phyloP scores from a whole-genome alignment of 2,888 invertebrate species.

The Tenthredo distinguenda region DNA sequence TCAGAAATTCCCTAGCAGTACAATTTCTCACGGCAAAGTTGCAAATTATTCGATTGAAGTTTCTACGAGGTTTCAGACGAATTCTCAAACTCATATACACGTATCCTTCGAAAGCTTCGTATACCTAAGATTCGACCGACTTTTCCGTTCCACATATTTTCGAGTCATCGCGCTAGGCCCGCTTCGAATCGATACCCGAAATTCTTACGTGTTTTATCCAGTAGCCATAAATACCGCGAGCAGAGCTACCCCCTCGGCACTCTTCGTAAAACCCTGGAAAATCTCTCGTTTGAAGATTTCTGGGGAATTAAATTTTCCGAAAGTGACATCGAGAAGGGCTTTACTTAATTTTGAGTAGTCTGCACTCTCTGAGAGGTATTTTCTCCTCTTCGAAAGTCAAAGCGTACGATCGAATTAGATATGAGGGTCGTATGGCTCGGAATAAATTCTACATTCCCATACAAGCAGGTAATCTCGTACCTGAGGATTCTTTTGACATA shows the following conservation, averaged over 20 bases:
- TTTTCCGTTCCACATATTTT: no score
- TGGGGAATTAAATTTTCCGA: not conserved
- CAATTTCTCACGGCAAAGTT: no score
- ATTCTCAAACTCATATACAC: no score
- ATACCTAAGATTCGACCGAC: no score
- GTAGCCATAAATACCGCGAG: not conserved
- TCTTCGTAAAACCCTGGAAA: not conserved
- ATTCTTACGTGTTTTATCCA: not conserved
- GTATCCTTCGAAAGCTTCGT: no score
- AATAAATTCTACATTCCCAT: no score
- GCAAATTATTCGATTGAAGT: no score
- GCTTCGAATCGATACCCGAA: not conserved
- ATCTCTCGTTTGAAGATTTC: not conserved
- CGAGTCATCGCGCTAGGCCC: not conserved
- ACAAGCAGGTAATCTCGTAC: no score
- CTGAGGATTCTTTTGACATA: no score
- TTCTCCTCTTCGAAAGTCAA: not conserved
- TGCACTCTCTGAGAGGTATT: not conserved
- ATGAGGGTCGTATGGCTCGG: no score
- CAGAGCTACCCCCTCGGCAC: not conserved
- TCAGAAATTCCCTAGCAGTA: no score
- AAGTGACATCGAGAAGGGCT: not conserved
- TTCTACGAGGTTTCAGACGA: no score
- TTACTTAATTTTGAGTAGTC: conserved; percentile 6
- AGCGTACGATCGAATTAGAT: not conserved